Evolutionary conservation across 2,113 vertebrate species (phyloP).

Genomic region (Monarcha castaneiventris): DNA sequence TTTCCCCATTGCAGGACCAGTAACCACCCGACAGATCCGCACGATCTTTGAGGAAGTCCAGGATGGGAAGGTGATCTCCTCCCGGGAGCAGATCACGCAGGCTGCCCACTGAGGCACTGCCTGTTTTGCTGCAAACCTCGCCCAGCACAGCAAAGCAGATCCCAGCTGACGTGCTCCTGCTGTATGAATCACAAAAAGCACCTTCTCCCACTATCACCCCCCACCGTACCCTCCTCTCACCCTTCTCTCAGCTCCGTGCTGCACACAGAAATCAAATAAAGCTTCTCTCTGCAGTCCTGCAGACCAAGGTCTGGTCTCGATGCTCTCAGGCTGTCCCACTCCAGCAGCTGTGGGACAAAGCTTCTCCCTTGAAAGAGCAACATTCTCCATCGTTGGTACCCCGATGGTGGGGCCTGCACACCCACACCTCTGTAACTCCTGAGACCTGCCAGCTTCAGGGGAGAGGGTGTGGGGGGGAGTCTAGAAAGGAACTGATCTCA

Average conservation of each 20-base stretch:
- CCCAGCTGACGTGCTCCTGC: neutral
- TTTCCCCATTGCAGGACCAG: neutral
- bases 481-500: neutral
- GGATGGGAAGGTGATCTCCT: slow-evolving; percentile 74
- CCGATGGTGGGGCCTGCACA: rapidly evolving
- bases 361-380: neutral
- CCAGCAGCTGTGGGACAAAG: neutral
- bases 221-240: neutral
- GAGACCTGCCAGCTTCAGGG: neutral
- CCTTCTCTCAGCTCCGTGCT: neutral
- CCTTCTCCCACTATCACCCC: neutral
- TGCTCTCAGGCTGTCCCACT: neutral
- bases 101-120: slow-evolving; percentile 47
- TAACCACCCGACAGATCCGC: slow-evolving; percentile 68
- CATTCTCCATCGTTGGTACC: neutral
- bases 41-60: slow-evolving; percentile 75
- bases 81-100: slow-evolving; percentile 67
- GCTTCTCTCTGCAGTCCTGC: slow-evolving; percentile 51
- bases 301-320: neutral
- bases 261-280: slow-evolving; percentile 64
- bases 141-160: neutral
- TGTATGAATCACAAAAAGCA: neutral
- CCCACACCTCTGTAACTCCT: no score
- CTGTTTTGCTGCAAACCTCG: neutral
- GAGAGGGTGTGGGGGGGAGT: neutral